Evolutionary conservation across 2,797 vertebrate genomes (phyloP).

Genomic region (Botia kubotai): DNA sequence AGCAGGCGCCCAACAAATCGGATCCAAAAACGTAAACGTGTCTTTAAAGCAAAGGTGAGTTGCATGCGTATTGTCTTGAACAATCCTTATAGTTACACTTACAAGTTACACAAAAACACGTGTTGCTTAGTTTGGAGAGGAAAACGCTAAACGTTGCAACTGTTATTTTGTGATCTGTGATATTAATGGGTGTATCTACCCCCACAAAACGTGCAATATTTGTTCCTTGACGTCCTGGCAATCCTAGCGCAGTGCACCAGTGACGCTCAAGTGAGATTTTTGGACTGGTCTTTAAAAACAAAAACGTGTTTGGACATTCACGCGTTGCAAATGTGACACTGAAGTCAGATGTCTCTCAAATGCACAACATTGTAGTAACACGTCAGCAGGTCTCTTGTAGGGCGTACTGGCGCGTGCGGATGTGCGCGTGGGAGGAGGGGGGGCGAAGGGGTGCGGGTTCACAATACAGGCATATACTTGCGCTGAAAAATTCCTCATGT

Average conservation of each 20-base stretch:
- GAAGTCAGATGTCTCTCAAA: constrained; percentile 41
- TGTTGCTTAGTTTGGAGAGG: too few species aligned
- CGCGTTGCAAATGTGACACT: constrained; percentile 32
- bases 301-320: not conserved
- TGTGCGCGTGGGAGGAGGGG: constrained; percentile 6
- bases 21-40: constrained; percentile 80
- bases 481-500: not conserved
- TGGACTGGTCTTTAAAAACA: not conserved
- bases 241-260: not conserved
- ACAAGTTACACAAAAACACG: not conserved
- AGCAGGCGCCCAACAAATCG: constrained; percentile 85
- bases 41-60: constrained; percentile 57
- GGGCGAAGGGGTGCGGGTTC: not conserved
- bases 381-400: constrained; percentile 63
- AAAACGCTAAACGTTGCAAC: not conserved
- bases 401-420: constrained; percentile 27
- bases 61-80: not conserved
- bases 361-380: constrained; percentile 61
- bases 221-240: not conserved
- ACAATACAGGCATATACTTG: constrained; percentile 25
- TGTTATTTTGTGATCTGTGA: not conserved
- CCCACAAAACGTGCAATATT: not conserved
- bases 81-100: not conserved
- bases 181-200: not conserved
- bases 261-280: not conserved